phyloP scores from a whole-genome alignment of 2,113 vertebrate genomes.

The Athene cunicularia region DNA sequence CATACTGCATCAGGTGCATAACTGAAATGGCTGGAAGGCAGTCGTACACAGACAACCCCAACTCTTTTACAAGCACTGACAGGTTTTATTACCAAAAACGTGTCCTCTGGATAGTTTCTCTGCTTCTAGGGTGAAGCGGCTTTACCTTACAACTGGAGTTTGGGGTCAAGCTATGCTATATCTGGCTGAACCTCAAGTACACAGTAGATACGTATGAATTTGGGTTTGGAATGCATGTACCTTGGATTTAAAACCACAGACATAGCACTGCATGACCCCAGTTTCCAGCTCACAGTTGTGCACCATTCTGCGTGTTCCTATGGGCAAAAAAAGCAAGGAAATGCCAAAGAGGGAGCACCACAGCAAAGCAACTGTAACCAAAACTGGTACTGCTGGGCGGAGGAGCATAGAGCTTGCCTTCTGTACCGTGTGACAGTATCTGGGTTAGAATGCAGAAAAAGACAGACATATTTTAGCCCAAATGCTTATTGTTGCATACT shows the following conservation, averaged over 20 bases:
- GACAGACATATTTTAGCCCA: not conserved
- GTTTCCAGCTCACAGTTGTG: not conserved
- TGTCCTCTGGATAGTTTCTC: not conserved
- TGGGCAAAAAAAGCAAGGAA: not conserved
- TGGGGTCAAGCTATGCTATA: not conserved
- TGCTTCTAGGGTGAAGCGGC: not conserved
- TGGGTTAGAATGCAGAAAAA: not conserved
- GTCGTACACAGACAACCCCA: not conserved
- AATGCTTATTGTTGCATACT: slow-evolving; percentile 9
- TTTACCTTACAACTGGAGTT: not conserved
- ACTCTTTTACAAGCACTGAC: rapidly evolving
- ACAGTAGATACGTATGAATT: rapidly evolving
- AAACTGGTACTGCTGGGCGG: not conserved
- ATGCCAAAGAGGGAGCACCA: not conserved
- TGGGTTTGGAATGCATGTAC: rapidly evolving
- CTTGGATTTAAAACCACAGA: not conserved
- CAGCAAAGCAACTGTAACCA: not conserved
- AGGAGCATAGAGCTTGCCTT: not conserved
- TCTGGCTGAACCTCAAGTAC: not conserved
- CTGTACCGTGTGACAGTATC: not conserved
- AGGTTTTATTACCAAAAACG: not conserved
- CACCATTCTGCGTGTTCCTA: not conserved
- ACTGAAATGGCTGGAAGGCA: not conserved
- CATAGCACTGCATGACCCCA: not conserved
- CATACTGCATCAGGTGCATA: rapidly evolving